Base-by-base conservation (phyloP, 1,140 invertebrate species). In the Diabrotica undecimpunctata region DNA sequence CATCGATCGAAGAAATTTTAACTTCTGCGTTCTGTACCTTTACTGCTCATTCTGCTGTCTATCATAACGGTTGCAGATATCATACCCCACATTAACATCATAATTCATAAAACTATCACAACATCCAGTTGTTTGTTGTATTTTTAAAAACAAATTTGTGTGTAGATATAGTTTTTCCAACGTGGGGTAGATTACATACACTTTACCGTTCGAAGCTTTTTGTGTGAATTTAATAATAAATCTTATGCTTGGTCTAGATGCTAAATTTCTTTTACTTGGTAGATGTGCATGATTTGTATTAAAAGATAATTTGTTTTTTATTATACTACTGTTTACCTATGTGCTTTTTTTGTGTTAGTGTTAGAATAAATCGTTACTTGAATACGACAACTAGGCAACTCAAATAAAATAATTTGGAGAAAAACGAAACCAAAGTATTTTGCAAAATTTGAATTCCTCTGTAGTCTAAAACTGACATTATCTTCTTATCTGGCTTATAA, bases 151-250 rank as follows among this genome's bases (percentile, higher is more conserved):
- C 55, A 52, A 39, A 50, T 37, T 10, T 6, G 39, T 25, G 39
- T 65, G 37, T 57, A 54, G 9, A 25, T 63, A 61, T 11, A 52
- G 13, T 13, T 52, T 55, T 67, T 62, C 12, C 11, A 56, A 68
- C 13, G 72, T 73, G 72, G 63, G 72, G 72, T 73, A 73, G 58
- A 67, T 70, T 68, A 61, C 66, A 67, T 64, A 64, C 39, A 60
- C 54, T 65, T 51, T 54, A 25, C 14, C 39, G 51, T 55, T 65
- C 13, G 52, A 51, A 46, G 58, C 41, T 13, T 35, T 57, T 35
- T 57, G 55, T 57, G 7, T 10, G 36, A 5, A 37, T 57, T 57
- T 7, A 37, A 11, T 36, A 55, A 36, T 13, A 46, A 10, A 46
- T 46, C 25, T 25, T 2, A 25, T 46, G n/a, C 8, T 46, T 46